Evolutionary conservation across 2,797 vertebrate species (phyloP), one percentile per base, ranked within the genome.

Genomic region (Gobionotothen gibberifrons): DNA sequence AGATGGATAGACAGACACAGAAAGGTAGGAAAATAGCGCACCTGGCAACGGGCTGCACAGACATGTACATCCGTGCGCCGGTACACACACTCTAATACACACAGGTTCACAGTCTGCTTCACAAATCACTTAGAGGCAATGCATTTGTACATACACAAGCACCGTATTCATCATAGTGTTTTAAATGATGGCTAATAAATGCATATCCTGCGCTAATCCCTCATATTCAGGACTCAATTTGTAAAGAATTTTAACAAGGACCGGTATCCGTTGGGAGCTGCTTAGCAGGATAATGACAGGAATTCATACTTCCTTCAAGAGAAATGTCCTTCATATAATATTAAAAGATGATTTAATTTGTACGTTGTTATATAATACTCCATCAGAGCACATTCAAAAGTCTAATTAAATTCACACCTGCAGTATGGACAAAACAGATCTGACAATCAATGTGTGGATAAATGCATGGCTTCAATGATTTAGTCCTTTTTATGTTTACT

Each of bases 1-100:
- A 72, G 69, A 83, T 80, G 67, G 65, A 81, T 29, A 60, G 75
- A 76, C 66, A 54, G 53, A 71, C 69, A 54, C 53, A 63, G 56
- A 82, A 39, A 69, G 17, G 51, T 13, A 75, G 68, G 71, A 72
- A 63, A 69, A 36, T 11, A 14, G 26, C 26, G 51, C 82, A 87
- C 82, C 87, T 79, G 77, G 81, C 63, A 73, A 60, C 59, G 43
- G 55, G 32, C 68, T 0, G 5, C 57, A 29, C 43, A 62, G 49
- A 29, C 44, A 54, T 63, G 51, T 17, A 16, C 16, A 39, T 14
- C 17, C 19, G 0, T 17, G 22, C n/a, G 21, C 36, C 12, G 16
- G 16, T 62, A 21, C 15, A 19, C 0, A 2, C 22, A 16, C 9
- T 39, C 26, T 0, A 12, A 67, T 1, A 36, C 65, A 32, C 19